Base-by-base conservation (phyloP, 1,140 invertebrate genomes). In the Heterodera schachtii region DNA sequence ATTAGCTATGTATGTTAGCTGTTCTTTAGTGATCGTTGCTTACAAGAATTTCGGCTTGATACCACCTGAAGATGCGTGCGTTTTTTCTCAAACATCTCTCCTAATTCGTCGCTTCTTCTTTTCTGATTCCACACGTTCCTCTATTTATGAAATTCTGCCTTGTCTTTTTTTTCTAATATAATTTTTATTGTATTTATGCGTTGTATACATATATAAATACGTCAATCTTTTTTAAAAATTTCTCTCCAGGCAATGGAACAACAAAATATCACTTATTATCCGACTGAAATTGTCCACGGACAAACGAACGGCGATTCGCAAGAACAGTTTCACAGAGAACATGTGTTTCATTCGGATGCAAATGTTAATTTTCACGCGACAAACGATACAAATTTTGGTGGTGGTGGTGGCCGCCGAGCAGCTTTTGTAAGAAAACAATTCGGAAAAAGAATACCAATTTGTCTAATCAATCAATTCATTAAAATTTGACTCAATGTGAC, bases 341-440 rank as follows among this genome's bases (percentile, higher is more conserved):
- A 71, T 13, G 69, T 71, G 9, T 71, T 71, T 16, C 69, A 71
- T 71, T 19, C 69, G 1, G 44, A 46, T 46, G 31, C 69, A 8
- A 71, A 71, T n/a, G 69, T 71, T 46, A 71, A 46, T 71, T 71
- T 71, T 41, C 69, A 71, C n/a, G 41, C 31, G 43, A 43, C 69
- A 46, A 71, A 41, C 3, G 41, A 71, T 41, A 41, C 69, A 71
- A 71, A 43, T 71, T 71, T 43, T 71, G 69, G 69, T 13, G 4
- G 31, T 13, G 4, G 31, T 41, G 69, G 69, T 43, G 6, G 9
- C 6, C 69, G 69, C 13, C 31, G 69, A 19, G 43, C 69, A 8
- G 69, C 69, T 71, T 46, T 71, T n/a, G 69, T 71, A 71, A 71
- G 69, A 41, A 71, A 43, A n/a, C 13, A 43, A 71, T 43, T 71